phyloP scores from a whole-genome alignment of 2,888 invertebrate species.

The Ganaspis brasiliensis region DNA sequence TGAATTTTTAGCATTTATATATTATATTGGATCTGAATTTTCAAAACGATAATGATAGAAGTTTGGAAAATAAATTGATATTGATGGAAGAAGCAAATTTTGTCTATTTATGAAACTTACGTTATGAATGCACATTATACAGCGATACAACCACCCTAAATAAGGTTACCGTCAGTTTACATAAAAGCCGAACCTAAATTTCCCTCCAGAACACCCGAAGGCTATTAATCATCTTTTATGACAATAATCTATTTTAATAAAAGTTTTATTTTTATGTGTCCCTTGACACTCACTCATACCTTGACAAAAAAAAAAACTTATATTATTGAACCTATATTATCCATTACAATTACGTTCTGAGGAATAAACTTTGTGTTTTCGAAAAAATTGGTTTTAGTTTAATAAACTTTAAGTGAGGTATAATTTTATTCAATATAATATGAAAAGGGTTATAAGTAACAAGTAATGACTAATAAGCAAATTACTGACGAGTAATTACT shows the following conservation, averaged over 20 bases:
- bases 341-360: neutral
- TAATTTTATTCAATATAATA: no score
- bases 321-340: neutral
- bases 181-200: constrained; percentile 24
- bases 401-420: no score
- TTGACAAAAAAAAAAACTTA: neutral
- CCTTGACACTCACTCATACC: neutral
- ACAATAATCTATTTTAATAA: constrained; percentile 26
- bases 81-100: neutral
- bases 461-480: no score
- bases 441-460: no score
- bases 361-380: no score
- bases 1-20: no score
- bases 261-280: constrained; percentile 12
- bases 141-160: constrained; percentile 5
- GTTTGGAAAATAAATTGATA: neutral
- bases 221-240: constrained; percentile 21
- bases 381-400: no score
- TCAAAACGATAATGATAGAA: neutral
- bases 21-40: no score
- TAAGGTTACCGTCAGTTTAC: constrained; percentile 10
- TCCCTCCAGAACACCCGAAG: neutral
- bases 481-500: no score
- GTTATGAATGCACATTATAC: constrained; percentile 15
- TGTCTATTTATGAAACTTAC: neutral